These are phyloP conservation scores for Drosophila albomicans DNA, from an alignment of 1,140 invertebrate species.

Conservation along the genomic window DNA sequence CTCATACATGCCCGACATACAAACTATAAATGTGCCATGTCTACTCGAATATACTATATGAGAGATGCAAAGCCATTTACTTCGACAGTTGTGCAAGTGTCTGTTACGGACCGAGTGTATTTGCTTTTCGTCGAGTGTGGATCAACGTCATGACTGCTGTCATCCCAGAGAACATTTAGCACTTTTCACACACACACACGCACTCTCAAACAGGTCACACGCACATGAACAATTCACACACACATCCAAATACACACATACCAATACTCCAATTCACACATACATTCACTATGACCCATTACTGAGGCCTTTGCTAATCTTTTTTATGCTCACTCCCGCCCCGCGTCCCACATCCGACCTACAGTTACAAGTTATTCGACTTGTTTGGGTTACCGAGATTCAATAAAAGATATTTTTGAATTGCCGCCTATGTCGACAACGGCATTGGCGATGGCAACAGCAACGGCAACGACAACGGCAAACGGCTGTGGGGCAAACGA, in stretches of 20 bases:
- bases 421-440: constrained; percentile 27
- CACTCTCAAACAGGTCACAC: neutral
- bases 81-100: neutral
- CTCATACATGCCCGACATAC: neutral
- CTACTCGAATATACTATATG: neutral
- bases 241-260: constrained; percentile 16
- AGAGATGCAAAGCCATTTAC: constrained; percentile 20
- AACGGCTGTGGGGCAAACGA: constrained; percentile 26
- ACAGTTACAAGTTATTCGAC: constrained; percentile 32
- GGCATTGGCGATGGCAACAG: neutral
- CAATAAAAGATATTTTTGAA: constrained; percentile 75
- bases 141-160: constrained; percentile 67
- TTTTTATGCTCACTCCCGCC: constrained; percentile 51
- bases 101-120: constrained; percentile 18
- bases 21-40: neutral
- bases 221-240: constrained; percentile 16
- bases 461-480: neutral
- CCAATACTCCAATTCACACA: constrained; percentile 27
- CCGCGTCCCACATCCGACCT: neutral
- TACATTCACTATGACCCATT: constrained; percentile 65
- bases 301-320: constrained; percentile 65
- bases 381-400: constrained; percentile 64
- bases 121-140: constrained; percentile 14
- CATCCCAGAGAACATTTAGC: constrained; percentile 29
- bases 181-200: constrained; percentile 1